Conservation (phyloP, 2,888 invertebrate species). For the Lydus trimaculatus region DNA sequence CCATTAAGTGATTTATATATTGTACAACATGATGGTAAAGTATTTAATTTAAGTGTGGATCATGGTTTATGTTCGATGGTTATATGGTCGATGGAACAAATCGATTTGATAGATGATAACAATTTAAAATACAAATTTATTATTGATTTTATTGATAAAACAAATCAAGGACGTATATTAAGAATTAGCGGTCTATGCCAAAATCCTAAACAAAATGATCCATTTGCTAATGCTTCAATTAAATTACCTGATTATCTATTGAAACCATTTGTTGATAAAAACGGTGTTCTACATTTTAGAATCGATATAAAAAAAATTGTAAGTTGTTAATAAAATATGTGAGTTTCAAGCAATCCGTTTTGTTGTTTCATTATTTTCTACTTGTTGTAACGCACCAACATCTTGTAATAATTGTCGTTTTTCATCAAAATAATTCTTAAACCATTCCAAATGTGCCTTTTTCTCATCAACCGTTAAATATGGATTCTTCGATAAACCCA, state of each 20-base stretch:
- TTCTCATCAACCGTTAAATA: conserved; percentile 89
- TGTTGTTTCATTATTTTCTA: conserved; percentile 15
- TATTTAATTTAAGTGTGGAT: neutral
- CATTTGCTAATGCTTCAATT: neutral
- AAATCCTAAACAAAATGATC: neutral
- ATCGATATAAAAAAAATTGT: neutral
- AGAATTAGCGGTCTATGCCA: neutral
- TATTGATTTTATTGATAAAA: conserved; percentile 7
- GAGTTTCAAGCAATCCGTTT: conserved; percentile 17
- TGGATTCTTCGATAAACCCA: conserved; percentile 93
- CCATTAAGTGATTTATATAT: neutral
- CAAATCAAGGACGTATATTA: neutral
- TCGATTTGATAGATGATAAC: neutral
- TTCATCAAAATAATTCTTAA: conserved; percentile 83
- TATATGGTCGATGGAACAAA: conserved; percentile 2
- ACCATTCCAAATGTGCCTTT: conserved; percentile 90
- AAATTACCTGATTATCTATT: neutral
- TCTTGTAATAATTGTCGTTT: conserved; percentile 77
- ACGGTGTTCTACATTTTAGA: neutral
- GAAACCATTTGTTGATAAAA: neutral
- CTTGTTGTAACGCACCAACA: conserved; percentile 66
- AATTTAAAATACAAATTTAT: conserved; percentile 9
- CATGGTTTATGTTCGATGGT: neutral
- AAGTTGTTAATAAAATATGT: neutral
- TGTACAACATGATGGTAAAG: neutral